A percentile compares a stretch with the other conserved stretches of the same genome.
Conservation (phyloP, 2,888 invertebrate genomes). For the Holacanthella duospinosa region DNA sequence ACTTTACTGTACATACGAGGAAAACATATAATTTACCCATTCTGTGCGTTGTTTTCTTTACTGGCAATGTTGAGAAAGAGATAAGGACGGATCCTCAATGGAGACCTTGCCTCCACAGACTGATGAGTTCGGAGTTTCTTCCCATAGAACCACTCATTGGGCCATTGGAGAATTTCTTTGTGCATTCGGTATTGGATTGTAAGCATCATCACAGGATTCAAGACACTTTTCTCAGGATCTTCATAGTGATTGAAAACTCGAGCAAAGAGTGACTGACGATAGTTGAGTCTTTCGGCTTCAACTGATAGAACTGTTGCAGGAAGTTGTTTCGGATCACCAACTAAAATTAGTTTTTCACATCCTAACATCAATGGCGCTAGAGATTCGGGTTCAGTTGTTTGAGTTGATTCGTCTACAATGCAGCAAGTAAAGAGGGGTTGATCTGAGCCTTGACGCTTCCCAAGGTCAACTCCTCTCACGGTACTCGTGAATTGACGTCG, state of each 20-base stretch:
- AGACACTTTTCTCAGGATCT: conserved; percentile 44
- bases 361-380: conserved; percentile 67
- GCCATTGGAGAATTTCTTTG: conserved; percentile 64
- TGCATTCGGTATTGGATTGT: conserved; percentile 77
- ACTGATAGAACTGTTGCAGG: conserved; percentile 67
- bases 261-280: conserved; percentile 66
- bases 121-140: conserved; percentile 43
- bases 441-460: neutral
- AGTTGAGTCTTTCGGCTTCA: conserved; percentile 57
- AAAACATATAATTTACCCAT: neutral
- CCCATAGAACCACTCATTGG: conserved; percentile 61
- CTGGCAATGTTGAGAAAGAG: conserved; percentile 48
- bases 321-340: conserved; percentile 78
- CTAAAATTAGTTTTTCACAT: conserved; percentile 62
- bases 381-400: conserved; percentile 71
- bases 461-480: neutral
- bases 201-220: conserved; percentile 49
- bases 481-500: neutral
- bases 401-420: conserved; percentile 79
- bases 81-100: conserved; percentile 46
- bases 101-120: neutral
- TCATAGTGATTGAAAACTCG: conserved; percentile 50
- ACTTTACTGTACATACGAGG: neutral
- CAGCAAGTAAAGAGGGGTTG: conserved; percentile 50
- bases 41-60: neutral